Evolutionary conservation across 2,113 vertebrate species (phyloP).

Genomic region (Solea solea): DNA sequence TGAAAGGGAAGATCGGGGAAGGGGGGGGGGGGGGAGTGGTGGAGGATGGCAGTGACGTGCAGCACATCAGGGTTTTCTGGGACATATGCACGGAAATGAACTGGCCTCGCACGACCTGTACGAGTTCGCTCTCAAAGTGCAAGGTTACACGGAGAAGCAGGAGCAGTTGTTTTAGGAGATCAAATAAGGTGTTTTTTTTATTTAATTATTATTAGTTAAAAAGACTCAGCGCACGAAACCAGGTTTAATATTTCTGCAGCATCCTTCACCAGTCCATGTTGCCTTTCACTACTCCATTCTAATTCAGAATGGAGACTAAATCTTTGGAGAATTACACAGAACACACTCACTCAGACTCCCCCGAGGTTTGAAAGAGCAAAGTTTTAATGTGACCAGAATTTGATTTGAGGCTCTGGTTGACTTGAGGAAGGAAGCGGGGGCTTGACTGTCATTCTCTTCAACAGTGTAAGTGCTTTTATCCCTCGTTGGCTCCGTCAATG

Average conservation of each 20-base stretch:
- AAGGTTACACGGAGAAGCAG: constrained; percentile 13
- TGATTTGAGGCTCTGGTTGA: constrained; percentile 33
- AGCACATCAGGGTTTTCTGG: constrained; percentile 53
- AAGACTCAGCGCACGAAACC: constrained; percentile 20
- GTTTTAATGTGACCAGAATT: constrained; percentile 51
- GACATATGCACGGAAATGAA: constrained; percentile 69
- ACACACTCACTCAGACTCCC: constrained; percentile 17
- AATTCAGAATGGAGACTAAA: constrained; percentile 49
- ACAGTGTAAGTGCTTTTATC: constrained; percentile 41
- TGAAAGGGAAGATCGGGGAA: constrained; percentile 67
- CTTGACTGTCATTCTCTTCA: constrained; percentile 18
- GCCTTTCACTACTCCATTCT: constrained; percentile 13
- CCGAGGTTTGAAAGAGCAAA: constrained; percentile 22
- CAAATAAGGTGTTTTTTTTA: constrained; percentile 17
- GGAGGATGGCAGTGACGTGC: constrained; percentile 44
- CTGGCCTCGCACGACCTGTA: constrained; percentile 57
- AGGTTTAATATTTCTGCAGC: constrained; percentile 34
- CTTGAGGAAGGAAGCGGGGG: constrained; percentile 15
- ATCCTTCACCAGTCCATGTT: constrained; percentile 5
- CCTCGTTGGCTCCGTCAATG: constrained; percentile 24
- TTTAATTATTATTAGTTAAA: constrained; percentile 14
- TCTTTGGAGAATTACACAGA: constrained; percentile 29
- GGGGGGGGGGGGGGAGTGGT: constrained; percentile 42
- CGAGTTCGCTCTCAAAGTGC: constrained; percentile 17
- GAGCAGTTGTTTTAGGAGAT: constrained; percentile 32